phyloP scores from a whole-genome alignment of 2,113 vertebrate genomes.

The Varanus salvator region DNA sequence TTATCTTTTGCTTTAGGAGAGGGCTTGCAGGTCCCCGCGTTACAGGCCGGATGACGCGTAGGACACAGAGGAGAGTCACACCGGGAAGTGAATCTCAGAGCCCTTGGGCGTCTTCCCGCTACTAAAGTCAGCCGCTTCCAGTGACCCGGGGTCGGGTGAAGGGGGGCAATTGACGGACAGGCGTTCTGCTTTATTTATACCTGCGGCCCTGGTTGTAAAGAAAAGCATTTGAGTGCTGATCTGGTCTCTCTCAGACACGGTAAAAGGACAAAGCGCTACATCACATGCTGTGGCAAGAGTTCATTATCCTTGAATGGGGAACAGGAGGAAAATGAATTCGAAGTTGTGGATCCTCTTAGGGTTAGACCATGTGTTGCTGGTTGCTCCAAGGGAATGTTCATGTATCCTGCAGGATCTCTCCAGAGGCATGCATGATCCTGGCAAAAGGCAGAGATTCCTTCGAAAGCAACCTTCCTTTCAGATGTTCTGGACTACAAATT shows the following conservation, averaged over 20 bases:
- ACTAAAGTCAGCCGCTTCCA: conserved; percentile 26
- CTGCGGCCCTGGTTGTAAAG: conserved; percentile 19
- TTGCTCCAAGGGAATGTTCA: conserved; percentile 64
- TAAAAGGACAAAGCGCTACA: conserved; percentile 26
- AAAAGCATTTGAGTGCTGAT: conserved; percentile 36
- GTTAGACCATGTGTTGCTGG: conserved; percentile 69
- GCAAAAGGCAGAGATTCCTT: no score
- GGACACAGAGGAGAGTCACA: conserved; percentile 19
- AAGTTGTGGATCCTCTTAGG: conserved; percentile 70
- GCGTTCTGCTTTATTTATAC: conserved; percentile 41
- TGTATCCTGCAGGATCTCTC: conserved; percentile 67
- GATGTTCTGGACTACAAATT: no score
- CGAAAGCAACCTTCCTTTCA: no score
- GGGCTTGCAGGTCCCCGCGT: conserved; percentile 20
- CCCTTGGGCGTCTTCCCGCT: neutral
- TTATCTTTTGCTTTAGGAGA: conserved; percentile 31
- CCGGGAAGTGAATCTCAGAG: rapidly evolving
- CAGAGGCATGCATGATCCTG: conserved; percentile 52
- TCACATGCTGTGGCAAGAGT: conserved; percentile 51
- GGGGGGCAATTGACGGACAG: conserved; percentile 38
- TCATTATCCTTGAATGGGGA: conserved; percentile 49
- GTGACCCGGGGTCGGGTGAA: neutral
- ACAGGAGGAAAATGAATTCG: conserved; percentile 67
- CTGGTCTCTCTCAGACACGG: conserved; percentile 34
- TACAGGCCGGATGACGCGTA: conserved; percentile 37